Percentiles rank a stretch among this genome's conserved stretches.
Evolutionary conservation across 2,797 vertebrate genomes (phyloP).

Genomic region (Gambusia yucatana): DNA sequence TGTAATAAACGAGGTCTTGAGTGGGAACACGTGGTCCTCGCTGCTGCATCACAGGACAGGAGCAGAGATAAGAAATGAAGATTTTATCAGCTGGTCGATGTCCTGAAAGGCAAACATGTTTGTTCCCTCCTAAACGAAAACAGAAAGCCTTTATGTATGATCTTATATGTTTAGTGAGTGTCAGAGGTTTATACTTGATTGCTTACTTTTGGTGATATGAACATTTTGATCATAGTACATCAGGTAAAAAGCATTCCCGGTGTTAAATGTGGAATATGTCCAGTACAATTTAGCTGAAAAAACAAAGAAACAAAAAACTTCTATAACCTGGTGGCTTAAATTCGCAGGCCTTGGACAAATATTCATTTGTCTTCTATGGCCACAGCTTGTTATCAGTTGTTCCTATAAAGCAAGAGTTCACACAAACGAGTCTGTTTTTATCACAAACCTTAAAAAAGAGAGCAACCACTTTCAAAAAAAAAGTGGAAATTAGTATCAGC

Average conservation of each 20-base stretch:
- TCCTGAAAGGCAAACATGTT: background rate
- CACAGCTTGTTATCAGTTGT: no score
- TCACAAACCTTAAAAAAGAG: no score
- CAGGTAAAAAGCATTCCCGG: background rate
- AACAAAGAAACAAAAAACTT: background rate
- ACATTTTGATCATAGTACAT: background rate
- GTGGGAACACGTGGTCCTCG: constrained; percentile 8
- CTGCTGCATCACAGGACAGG: constrained; percentile 7
- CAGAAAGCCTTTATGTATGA: background rate
- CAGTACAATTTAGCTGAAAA: background rate
- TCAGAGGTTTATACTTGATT: no score
- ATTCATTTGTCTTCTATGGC: no score
- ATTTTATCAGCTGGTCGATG: background rate
- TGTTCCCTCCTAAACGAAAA: background rate
- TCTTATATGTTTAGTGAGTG: background rate
- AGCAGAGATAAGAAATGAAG: background rate
- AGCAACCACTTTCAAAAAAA: no score
- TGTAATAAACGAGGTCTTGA: background rate
- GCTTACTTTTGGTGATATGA: background rate
- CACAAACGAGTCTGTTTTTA: no score
- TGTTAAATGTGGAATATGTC: background rate
- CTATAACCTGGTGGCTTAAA: background rate
- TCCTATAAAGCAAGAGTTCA: no score
- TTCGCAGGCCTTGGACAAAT: background rate
- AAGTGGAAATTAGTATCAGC: no score